Evolutionary conservation across 2,888 invertebrate species (phyloP), one percentile per base, ranked within the genome.

Genomic region (Spodoptera exigua): DNA sequence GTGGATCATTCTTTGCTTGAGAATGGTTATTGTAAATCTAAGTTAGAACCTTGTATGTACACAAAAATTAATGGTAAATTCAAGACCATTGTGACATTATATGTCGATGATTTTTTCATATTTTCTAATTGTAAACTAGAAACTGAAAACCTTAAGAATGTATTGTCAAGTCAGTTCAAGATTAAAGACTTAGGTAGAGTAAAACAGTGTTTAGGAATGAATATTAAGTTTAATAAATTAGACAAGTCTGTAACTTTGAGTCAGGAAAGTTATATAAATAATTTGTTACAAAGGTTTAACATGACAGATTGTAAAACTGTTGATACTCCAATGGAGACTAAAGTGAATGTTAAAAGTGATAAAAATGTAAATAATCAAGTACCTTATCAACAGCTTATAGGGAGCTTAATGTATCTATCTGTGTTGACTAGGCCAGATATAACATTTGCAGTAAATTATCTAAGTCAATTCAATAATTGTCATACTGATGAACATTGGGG

Each of bases 401-500:
- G 56, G 14, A 41, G 56, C 27, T 34, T 76, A 2, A 76, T n/a
- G n/a, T n/a, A n/a, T n/a, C n/a, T n/a, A n/a, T n/a, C n/a, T n/a
- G n/a, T n/a, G n/a, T n/a, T n/a, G 70, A 18, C 53, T 76, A n/a
- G n/a, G n/a, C 73, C 71, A 27, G 68, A 75, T 51, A 77, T 75
- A n/a, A 43, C 46, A 5, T 77, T 61, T 49, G 34, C 51, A 45
- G 51, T 70, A 14, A 55, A 65, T 46, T 69, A 46, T 57, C 41
- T 77, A 14, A n/a, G n/a, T n/a, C n/a, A n/a, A n/a, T n/a, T n/a
- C n/a, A n/a, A n/a, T n/a, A n/a, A n/a, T n/a, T n/a, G n/a, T n/a
- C n/a, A n/a, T n/a, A n/a, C n/a, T n/a, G n/a, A n/a, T n/a, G 61
- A 27, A 3, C 72, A 76, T 49, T 76, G 65, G 55, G 47, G 35